Base-by-base conservation (phyloP, 2,113 vertebrate genomes). In the Stictonetta naevosa region DNA sequence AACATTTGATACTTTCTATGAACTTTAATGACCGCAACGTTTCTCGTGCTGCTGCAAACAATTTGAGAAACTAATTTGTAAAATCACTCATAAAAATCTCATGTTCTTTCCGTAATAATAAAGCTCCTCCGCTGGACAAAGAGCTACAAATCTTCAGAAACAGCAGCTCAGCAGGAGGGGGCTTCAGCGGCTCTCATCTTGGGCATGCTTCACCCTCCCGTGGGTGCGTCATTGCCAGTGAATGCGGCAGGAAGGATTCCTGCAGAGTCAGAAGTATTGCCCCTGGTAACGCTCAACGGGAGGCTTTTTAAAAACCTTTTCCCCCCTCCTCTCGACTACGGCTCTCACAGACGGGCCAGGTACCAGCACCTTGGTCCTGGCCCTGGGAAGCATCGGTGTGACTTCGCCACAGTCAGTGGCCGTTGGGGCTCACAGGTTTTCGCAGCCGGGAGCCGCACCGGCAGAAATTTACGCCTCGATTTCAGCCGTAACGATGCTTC, bases 51-150 rank as follows among this genome's bases (percentile, higher is more conserved):
- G 69, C 95, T 95, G 93, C 89, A 93, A 94, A 73, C 62, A 68
- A 87, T 95, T 93, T 93, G 71, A 83, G 89, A 87, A 94, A 59
- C 81, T 94, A 89, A 96, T 96, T 93, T 94, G 86, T 96, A 83
- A 94, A 91, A 86, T 96, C 80, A 46, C 66, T 88, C 88, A 42
- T 97, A 92, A 96, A 95, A 94, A 64, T 76, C 89, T 83, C 66
- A 25, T 92, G 77, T 76, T 80, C 91, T 83, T 74, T 87, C 67
- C 85, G 28, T 82, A 84, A 92, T 76, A 94, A 92, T 78, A 83
- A 89, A 82, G 38, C 50, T 79, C 25, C 59, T 89, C 4, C 0
- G 31, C 86, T 84, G 77, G 90, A 88, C 79, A 89, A 86, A 66
- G 62, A 79, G 92, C 56, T 28, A 84, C 44, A 79, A 84, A 42